Base-by-base conservation (phyloP, 2,888 invertebrate genomes). In the Drosophila atroscutellata region DNA sequence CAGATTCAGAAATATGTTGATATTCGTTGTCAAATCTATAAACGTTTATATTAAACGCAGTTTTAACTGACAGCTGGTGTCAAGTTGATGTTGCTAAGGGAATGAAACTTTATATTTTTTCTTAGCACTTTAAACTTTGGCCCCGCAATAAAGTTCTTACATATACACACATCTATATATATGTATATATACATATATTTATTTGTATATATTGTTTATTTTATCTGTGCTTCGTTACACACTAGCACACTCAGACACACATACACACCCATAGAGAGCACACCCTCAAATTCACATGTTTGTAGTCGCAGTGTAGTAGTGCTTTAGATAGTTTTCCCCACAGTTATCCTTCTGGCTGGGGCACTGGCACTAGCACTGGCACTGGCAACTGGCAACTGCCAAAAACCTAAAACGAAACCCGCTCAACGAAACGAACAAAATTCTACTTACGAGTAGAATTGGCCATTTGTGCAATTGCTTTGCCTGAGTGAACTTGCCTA, bases 401-500 rank as follows among this genome's bases (percentile, higher is more conserved):
- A 68, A 66, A 66, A 66, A 65, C 66, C 86, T 62, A 72, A 81
- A 80, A 65, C 63, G 79, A 84, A 70, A 81, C 68, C 80, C 63
- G 63, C 61, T 79, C 75, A 82, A 72, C 80, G 75, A 78, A 89
- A 89, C 90, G 84, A 85, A 81, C 88, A 72, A 85, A 89, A 89
- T 87, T 84, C 82, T 79, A 84, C 86, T 80, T 77, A 86, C 89
- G 78, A 89, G 85, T 72, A 78, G 86, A 89, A 91, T 91, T 91
- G 91, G 91, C 91, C 91, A 91, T 91, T 91, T 91, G 91, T 90
- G 86, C 89, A 90, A 92, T 91, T 88, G 89, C 89, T 91, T 77
- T 91, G 90, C 90, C 89, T 92, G 87, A 90, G 83, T 91, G 81
- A 84, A 78, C 90, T 91, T 87, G 89, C 91, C 91, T 91, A 91